A percentile compares a stretch with the other conserved stretches of the same genome.
Conservation (phyloP, 2,797 vertebrate genomes). For the Darevskia nairensis region DNA sequence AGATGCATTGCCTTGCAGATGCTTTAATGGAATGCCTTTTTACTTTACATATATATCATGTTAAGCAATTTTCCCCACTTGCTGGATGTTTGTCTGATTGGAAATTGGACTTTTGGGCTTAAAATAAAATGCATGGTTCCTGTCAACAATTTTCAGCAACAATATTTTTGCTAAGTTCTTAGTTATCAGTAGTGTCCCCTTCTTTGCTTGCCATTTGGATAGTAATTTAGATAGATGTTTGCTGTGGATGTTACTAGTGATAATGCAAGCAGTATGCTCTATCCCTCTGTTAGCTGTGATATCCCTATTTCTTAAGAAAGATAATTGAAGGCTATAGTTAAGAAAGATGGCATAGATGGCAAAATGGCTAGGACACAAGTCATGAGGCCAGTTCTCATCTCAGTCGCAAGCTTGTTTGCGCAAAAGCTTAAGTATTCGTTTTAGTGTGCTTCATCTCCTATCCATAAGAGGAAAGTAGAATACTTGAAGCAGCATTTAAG, state of each 20-base stretch:
- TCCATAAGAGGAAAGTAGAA: background rate
- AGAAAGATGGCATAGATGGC: background rate
- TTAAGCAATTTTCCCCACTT: background rate
- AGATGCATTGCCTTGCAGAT: background rate
- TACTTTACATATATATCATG: background rate
- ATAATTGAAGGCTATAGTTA: background rate
- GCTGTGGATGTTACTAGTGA: background rate
- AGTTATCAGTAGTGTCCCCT: background rate
- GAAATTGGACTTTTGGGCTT: background rate
- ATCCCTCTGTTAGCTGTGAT: background rate
- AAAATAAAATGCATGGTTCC: background rate
- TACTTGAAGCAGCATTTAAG: background rate
- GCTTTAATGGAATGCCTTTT: background rate
- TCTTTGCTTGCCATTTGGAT: background rate
- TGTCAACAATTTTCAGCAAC: background rate
- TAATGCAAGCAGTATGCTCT: background rate
- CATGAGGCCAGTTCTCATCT: background rate
- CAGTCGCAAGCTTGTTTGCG: background rate
- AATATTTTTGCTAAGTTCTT: background rate
- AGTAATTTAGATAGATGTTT: slow-evolving; percentile 27
- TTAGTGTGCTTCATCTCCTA: background rate
- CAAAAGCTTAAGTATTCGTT: background rate
- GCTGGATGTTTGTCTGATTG: background rate
- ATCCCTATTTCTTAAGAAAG: background rate
- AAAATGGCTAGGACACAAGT: background rate